Conservation (phyloP, 2,797 vertebrate species). For the Spinibarbus caldwelli region DNA sequence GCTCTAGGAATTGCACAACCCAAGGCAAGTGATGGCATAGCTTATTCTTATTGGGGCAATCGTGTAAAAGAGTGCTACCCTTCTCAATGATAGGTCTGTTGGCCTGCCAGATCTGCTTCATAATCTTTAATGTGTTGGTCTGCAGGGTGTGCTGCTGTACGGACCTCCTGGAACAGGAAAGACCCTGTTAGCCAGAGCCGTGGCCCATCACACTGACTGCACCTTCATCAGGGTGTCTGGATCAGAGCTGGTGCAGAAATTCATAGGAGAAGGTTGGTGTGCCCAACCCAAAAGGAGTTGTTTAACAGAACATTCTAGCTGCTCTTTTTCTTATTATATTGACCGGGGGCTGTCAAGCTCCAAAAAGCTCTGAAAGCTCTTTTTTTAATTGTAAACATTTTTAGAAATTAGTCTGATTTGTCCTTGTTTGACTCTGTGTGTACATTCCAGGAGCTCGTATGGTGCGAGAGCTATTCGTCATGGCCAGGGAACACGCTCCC, state of each 20-base stretch:
- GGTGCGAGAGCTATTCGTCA: conserved; percentile 98
- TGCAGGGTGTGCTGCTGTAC: conserved; percentile 92
- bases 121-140: background rate
- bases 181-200: conserved; percentile 93
- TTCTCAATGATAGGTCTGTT: background rate
- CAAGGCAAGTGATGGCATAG: conserved; percentile 80
- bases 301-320: too few species aligned
- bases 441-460: conserved; percentile 88
- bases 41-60: background rate
- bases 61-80: background rate
- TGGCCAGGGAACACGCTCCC: conserved; percentile 96
- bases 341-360: too few species aligned
- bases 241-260: conserved; percentile 98
- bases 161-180: conserved; percentile 97
- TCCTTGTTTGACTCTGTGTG: background rate
- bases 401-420: background rate
- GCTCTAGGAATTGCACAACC: conserved; percentile 97
- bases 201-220: conserved; percentile 98
- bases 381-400: too few species aligned
- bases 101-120: background rate
- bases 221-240: conserved; percentile 98
- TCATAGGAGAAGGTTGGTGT: conserved; percentile 92
- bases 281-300: too few species aligned
- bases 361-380: too few species aligned
- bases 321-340: too few species aligned